Conservation (phyloP, 2,113 vertebrate species). For the Camelus bactrianus region DNA sequence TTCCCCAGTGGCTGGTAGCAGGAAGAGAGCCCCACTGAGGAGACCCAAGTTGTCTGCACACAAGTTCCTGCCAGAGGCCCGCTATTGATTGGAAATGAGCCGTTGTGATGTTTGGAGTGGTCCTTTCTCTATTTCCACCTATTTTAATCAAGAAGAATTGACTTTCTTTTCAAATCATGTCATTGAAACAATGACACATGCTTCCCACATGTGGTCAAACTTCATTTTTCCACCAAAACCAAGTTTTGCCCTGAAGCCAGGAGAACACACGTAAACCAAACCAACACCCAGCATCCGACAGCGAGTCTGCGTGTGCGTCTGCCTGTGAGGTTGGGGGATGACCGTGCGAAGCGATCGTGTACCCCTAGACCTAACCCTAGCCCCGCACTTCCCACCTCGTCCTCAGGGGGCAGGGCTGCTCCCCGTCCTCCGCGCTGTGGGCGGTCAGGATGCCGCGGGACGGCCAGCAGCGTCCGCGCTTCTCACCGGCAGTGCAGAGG, state of each 20-base stretch:
- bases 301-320: conserved; percentile 73
- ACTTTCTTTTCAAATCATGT: background rate
- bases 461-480: background rate
- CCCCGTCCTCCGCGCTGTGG: background rate
- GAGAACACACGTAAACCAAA: conserved; percentile 62
- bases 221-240: conserved; percentile 81
- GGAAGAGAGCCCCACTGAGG: background rate
- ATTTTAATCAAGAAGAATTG: background rate
- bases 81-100: too few species aligned
- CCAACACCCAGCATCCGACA: conserved; percentile 1
- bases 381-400: conserved; percentile 72
- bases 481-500: conserved; percentile 36
- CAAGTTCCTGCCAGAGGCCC: background rate
- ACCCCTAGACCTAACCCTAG: conserved; percentile 79
- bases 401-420: conserved; percentile 69
- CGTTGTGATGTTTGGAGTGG: background rate
- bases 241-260: conserved; percentile 83
- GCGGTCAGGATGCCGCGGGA: background rate
- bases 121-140: background rate
- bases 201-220: conserved; percentile 77
- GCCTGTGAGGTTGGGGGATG: conserved; percentile 66
- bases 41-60: background rate
- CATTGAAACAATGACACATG: conserved; percentile 77
- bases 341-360: conserved; percentile 66
- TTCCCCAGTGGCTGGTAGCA: accelerated